phyloP scores from a whole-genome alignment of 2,888 invertebrate genomes.

The Drosophila picticornis region DNA sequence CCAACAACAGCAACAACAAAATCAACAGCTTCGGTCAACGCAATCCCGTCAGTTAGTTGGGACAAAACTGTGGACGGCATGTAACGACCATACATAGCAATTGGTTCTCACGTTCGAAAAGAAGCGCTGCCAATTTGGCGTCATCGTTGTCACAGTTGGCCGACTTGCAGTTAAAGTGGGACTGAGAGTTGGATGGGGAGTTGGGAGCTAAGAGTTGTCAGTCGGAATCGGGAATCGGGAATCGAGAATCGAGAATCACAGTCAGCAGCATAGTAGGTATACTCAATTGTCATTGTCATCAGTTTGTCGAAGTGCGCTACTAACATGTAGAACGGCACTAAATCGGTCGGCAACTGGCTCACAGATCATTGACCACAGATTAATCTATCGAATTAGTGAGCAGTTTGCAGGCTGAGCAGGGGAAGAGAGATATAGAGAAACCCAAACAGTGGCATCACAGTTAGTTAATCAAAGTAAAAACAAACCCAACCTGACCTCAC shows the following conservation, averaged over 20 bases:
- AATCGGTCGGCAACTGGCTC: conserved; percentile 7
- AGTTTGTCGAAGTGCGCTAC: conserved; percentile 23
- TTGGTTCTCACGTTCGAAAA: conserved; percentile 78
- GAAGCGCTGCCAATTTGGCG: conserved; percentile 77
- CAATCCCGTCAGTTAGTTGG: conserved; percentile 53
- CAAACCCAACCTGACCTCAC: background rate
- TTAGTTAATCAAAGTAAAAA: conserved; percentile 6
- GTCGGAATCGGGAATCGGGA: conserved; percentile 16
- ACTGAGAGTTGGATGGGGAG: background rate
- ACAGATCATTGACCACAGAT: conserved; percentile 32
- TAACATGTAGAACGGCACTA: conserved; percentile 7
- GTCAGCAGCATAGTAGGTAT: conserved; percentile 4
- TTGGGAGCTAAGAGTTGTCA: background rate
- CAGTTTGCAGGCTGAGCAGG: background rate
- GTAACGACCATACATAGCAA: conserved; percentile 80
- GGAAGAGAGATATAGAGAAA: background rate
- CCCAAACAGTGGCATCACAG: background rate
- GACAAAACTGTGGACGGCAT: conserved; percentile 67
- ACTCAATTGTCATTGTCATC: conserved; percentile 45
- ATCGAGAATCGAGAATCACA: conserved; percentile 24
- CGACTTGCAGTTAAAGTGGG: conserved; percentile 39
- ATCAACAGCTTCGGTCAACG: conserved; percentile 17
- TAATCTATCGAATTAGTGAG: conserved; percentile 8
- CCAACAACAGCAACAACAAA: conserved; percentile 1
- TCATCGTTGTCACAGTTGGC: conserved; percentile 70